Percentiles rank a stretch among this genome's conserved stretches.
These are phyloP conservation scores for Hybos culiciformis DNA, from an alignment of 2,888 invertebrate genomes.

Conservation along the genomic window DNA sequence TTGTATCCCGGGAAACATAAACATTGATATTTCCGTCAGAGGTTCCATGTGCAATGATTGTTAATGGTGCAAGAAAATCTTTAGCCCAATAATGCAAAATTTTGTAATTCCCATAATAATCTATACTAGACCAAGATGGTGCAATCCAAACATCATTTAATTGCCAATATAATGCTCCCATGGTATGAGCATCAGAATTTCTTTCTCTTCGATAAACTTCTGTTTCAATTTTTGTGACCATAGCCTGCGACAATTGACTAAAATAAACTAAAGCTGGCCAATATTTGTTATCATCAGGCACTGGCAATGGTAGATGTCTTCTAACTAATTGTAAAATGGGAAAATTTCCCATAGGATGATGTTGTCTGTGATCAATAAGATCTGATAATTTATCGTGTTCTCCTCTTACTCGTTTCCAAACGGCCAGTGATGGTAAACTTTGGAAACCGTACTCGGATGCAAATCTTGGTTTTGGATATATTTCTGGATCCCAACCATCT, in stretches of 20 bases:
- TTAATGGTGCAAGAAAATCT: slow-evolving; percentile 68
- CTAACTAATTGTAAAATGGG: slow-evolving; percentile 48
- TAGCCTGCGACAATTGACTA: slow-evolving; percentile 82
- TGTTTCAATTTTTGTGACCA: slow-evolving; percentile 72
- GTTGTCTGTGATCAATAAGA: slow-evolving; percentile 70
- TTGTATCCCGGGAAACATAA: slow-evolving; percentile 51
- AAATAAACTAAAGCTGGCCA: slow-evolving; percentile 63
- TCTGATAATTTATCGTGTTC: slow-evolving; percentile 43
- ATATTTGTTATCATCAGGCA: slow-evolving; percentile 39
- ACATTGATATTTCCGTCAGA: slow-evolving; percentile 43
- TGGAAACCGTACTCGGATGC: slow-evolving; percentile 95
- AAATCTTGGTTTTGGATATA: slow-evolving; percentile 72
- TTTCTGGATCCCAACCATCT: slow-evolving; percentile 67
- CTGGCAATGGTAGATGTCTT: slow-evolving; percentile 48
- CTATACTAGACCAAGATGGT: slow-evolving; percentile 89
- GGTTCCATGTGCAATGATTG: slow-evolving; percentile 46
- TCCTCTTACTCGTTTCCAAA: slow-evolving; percentile 48
- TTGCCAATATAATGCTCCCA: slow-evolving; percentile 98
- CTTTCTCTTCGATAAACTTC: slow-evolving; percentile 59
- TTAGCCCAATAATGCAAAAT: slow-evolving; percentile 71
- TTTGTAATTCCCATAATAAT: slow-evolving; percentile 38
- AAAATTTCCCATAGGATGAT: slow-evolving; percentile 60
- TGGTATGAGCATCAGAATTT: slow-evolving; percentile 44
- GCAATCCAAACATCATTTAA: slow-evolving; percentile 96
- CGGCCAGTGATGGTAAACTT: slow-evolving; percentile 62